Conservation (phyloP, 2,797 vertebrate species). For the Ibycter americanus region DNA sequence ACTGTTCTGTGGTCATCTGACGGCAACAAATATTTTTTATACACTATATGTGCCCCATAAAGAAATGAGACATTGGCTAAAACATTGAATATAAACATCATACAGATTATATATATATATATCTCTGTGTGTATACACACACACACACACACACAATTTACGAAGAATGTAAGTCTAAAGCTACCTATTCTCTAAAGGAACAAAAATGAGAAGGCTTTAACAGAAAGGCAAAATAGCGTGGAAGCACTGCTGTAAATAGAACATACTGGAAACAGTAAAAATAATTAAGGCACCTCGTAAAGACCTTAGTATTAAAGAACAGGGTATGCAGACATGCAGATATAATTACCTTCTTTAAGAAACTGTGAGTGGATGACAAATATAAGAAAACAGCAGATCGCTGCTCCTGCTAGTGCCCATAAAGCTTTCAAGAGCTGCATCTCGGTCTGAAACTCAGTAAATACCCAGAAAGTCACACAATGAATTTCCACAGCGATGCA, state of each 20-base stretch:
- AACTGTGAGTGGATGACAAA: constrained; percentile 94
- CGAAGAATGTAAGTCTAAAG: constrained; percentile 3
- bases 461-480: constrained; percentile 79
- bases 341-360: constrained; percentile 94
- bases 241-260: constrained; percentile 55
- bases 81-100: background rate
- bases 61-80: background rate
- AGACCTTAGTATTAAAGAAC: constrained; percentile 42
- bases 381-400: constrained; percentile 94
- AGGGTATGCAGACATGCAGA: constrained; percentile 70
- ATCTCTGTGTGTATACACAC: background rate
- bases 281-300: constrained; percentile 61
- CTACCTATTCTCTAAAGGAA: constrained; percentile 22
- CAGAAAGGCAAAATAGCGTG: background rate
- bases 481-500: constrained; percentile 76
- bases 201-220: background rate
- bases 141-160: background rate
- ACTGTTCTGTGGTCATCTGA: constrained; percentile 32
- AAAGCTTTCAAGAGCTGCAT: constrained; percentile 97
- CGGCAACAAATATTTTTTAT: constrained; percentile 28
- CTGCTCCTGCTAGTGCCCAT: constrained; percentile 96
- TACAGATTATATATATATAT: background rate
- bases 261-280: constrained; percentile 66
- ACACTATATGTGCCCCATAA: background rate
- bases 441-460: constrained; percentile 84